Evolutionary conservation across 2,797 vertebrate genomes (phyloP), one percentile per base, ranked within the genome.

Genomic region (Xenops minutus): DNA sequence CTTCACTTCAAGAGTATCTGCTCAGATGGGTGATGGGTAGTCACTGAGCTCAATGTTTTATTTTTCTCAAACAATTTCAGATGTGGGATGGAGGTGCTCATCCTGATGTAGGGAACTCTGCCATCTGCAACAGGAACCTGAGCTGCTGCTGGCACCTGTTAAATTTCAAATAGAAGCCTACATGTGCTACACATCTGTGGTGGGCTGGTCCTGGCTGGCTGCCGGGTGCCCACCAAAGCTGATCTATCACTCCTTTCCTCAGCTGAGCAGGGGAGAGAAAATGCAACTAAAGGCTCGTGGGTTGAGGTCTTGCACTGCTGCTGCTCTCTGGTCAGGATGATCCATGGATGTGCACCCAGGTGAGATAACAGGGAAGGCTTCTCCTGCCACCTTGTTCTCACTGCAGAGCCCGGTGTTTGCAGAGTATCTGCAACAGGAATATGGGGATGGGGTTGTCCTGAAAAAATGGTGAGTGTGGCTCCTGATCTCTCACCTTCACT

Each of bases 331-430:
- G 13, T 55, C 22, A 18, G 32, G 29, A n/a, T 18, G 37, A 19
- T 56, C 69, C 4, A 4, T 34, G 46, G 11, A 18, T 0, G 0
- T 22, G 39, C 5, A 11, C 13, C 30, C 10, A 22, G 41, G 18
- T 26, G 54, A 49, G 17, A 29, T 63, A 27, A 27, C 5, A 14
- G 36, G n/a, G 27, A 73, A 48, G 22, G 43, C 24, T 77, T 22
- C 10, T 83, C 7, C 34, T 69, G 26, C 1, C 3, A 52, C 27
- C 58, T 27, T 41, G 27, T 37, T 55, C 44, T 81, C 10, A 8
- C 23, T 5, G 1, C 62, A 41, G 26, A 83, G 36, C 46, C 12
- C 7, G 10, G 1, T 4, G 24, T 39, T 75, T 61, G 66, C 49
- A 27, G 48, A 56, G 19, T n/a, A n/a, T 72, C 54, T 56, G 34